phyloP scores from a whole-genome alignment of 2,797 vertebrate genomes.

The Semotilus atromaculatus region DNA sequence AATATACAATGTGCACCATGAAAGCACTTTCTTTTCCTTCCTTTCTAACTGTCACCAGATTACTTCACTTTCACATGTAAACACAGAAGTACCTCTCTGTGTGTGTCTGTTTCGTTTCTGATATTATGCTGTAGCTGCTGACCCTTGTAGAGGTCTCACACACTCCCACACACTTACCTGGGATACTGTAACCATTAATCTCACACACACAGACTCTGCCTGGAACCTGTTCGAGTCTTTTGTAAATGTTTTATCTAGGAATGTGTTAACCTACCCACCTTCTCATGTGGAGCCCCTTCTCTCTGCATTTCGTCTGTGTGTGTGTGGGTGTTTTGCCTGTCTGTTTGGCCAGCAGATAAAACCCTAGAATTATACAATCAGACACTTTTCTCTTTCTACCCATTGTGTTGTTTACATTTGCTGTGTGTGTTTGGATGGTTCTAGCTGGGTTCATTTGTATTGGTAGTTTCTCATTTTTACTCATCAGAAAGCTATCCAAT shows the following conservation, averaged over 20 bases:
- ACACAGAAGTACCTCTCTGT: slow-evolving; percentile 16
- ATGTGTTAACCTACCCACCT: slow-evolving; percentile 15
- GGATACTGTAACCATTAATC: slow-evolving; percentile 23
- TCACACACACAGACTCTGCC: background rate
- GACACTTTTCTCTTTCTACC: background rate
- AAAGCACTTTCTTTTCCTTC: slow-evolving; percentile 51
- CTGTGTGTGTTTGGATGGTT: background rate
- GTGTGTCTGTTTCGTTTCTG: background rate
- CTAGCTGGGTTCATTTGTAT: background rate
- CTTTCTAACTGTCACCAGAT: slow-evolving; percentile 50
- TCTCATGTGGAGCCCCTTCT: background rate
- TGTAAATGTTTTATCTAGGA: slow-evolving; percentile 15
- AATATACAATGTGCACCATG: slow-evolving; percentile 38
- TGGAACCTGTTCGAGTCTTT: background rate
- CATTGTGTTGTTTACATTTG: background rate
- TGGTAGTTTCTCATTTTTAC: background rate
- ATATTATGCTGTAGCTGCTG: slow-evolving; percentile 13
- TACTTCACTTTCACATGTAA: slow-evolving; percentile 7
- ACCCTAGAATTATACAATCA: background rate
- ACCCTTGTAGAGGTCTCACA: slow-evolving; percentile 11
- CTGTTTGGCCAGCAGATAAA: background rate
- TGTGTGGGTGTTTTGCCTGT: background rate
- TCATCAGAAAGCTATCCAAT: background rate
- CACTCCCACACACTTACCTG: slow-evolving; percentile 35
- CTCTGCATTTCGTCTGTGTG: background rate